Evolutionary conservation across 2,797 vertebrate genomes (phyloP).

Genomic region (Scleropages formosus): DNA sequence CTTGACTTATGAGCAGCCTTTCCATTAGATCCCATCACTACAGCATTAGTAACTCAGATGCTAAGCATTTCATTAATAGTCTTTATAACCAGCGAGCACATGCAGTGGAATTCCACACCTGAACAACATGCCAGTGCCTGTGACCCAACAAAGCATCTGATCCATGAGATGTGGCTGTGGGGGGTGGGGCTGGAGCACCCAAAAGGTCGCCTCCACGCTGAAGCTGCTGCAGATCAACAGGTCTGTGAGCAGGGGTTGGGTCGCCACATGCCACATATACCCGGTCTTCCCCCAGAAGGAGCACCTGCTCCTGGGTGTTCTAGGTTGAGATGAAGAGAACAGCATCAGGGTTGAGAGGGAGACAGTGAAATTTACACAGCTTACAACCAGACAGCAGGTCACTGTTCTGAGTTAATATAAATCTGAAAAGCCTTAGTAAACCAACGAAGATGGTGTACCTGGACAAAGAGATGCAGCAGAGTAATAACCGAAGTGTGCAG

Average conservation of each 20-base stretch:
- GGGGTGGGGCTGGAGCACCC: slow-evolving; percentile 59
- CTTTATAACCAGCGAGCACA: not conserved
- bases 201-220: slow-evolving; percentile 62
- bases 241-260: slow-evolving; percentile 78
- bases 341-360: not conserved
- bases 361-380: not conserved
- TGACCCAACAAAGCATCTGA: slow-evolving; percentile 98
- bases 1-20: too few relatives aligned
- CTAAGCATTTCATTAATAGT: not conserved
- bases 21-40: too few relatives aligned
- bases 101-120: slow-evolving; percentile 53
- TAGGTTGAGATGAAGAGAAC: slow-evolving; percentile 44
- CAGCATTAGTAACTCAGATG: too few relatives aligned
- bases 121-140: slow-evolving; percentile 97
- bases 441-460: too few relatives aligned
- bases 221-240: slow-evolving; percentile 61
- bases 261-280: slow-evolving; percentile 95
- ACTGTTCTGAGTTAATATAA: too few relatives aligned
- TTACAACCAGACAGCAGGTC: too few relatives aligned
- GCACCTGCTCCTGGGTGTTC: slow-evolving; percentile 97
- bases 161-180: slow-evolving; percentile 84
- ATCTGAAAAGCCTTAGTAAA: too few relatives aligned
- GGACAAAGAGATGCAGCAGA: too few relatives aligned
- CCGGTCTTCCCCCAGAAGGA: slow-evolving; percentile 94
- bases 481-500: too few relatives aligned